Evolutionary conservation across 1,140 invertebrate species (phyloP).

Genomic region (Solen grandis): DNA sequence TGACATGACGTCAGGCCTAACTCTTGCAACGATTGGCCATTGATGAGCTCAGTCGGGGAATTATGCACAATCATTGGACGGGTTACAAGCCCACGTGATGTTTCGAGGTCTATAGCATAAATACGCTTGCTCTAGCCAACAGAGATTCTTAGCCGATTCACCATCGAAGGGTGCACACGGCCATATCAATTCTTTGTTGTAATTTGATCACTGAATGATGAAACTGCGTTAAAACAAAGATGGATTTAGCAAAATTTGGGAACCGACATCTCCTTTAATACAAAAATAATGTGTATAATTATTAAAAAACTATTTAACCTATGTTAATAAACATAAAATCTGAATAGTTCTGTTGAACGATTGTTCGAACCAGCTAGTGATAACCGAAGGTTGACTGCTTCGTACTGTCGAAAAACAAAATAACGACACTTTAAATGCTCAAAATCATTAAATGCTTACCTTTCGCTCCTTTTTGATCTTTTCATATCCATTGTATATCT

Average conservation of each 20-base stretch:
- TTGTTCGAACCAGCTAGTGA: neutral
- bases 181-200: neutral
- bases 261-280: neutral
- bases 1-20: constrained; percentile 29
- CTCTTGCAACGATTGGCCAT: constrained; percentile 21
- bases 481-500: constrained; percentile 46
- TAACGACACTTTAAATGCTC: neutral
- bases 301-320: neutral
- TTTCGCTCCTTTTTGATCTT: constrained; percentile 6
- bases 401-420: neutral
- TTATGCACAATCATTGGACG: constrained; percentile 44
- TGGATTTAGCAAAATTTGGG: neutral
- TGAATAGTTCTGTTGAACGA: neutral
- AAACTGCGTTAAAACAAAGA: neutral
- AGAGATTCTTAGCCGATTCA: constrained; percentile 23
- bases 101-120: constrained; percentile 28
- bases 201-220: too few relatives aligned
- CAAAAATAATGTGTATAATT: neutral
- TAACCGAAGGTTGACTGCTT: neutral
- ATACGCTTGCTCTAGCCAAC: neutral
- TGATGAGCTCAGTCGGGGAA: neutral
- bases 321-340: neutral
- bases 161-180: neutral
- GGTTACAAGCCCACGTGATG: constrained; percentile 16
- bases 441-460: constrained; percentile 13